Conservation (phyloP, 2,888 invertebrate species). For the Amiota mariae region DNA sequence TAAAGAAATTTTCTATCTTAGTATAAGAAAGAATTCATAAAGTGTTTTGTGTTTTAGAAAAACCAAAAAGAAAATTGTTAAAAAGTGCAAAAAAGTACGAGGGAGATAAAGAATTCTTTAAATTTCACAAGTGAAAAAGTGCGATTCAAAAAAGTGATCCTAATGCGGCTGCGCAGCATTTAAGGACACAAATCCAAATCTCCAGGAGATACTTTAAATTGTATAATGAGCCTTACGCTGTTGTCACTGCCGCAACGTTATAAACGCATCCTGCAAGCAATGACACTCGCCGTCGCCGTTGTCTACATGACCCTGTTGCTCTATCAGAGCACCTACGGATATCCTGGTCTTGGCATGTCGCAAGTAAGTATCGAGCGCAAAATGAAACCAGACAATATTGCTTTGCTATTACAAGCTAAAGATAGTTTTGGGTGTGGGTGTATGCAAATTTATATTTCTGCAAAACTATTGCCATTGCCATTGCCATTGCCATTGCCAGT, state of each 20-base stretch:
- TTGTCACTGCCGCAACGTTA: constrained; percentile 74
- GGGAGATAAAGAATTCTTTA: background rate
- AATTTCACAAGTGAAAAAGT: background rate
- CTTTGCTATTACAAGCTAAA: background rate
- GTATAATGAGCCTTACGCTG: constrained; percentile 71
- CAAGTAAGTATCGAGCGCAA: constrained; percentile 64
- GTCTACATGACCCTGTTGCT: constrained; percentile 73
- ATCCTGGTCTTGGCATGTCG: constrained; percentile 69
- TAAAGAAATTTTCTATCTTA: background rate
- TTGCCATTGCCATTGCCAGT: background rate
- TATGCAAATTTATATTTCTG: constrained; percentile 31
- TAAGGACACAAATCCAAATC: constrained; percentile 6
- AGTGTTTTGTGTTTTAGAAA: background rate
- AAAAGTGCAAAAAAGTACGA: background rate
- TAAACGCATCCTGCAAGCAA: constrained; percentile 74
- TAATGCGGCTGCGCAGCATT: constrained; percentile 15
- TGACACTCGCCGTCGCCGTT: constrained; percentile 73
- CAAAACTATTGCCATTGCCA: constrained; percentile 13
- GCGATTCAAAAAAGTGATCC: background rate
- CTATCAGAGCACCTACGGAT: constrained; percentile 74
- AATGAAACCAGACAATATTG: background rate
- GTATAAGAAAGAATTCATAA: background rate
- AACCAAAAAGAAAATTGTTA: background rate
- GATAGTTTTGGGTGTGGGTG: constrained; percentile 39
- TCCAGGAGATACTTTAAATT: background rate